phyloP scores from a whole-genome alignment of 2,113 vertebrate genomes.

The Thermophis baileyi region DNA sequence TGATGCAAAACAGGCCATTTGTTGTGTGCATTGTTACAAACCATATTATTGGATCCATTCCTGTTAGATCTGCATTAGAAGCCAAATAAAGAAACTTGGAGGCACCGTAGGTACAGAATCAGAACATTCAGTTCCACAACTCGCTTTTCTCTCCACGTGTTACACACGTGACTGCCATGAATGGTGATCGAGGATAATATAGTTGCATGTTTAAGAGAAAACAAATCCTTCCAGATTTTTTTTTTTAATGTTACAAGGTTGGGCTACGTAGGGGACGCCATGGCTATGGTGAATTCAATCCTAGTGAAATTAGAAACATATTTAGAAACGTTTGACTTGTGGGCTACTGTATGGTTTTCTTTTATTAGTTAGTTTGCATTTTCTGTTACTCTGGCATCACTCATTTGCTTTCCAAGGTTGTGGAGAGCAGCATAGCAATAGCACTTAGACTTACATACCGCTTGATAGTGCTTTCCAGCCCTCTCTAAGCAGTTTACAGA shows the following conservation, averaged over 20 bases:
- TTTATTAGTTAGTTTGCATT: constrained; percentile 9
- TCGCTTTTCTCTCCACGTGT: fast-evolving
- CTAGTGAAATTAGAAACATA: background rate
- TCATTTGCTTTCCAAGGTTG: background rate
- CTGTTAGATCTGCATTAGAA: background rate
- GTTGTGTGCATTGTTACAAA: constrained; percentile 10
- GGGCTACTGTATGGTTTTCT: background rate
- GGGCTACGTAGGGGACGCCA: background rate
- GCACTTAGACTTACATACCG: no score
- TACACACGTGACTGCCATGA: background rate
- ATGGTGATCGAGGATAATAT: background rate
- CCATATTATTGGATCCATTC: background rate
- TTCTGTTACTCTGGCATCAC: background rate
- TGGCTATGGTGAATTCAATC: background rate
- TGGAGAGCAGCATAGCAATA: background rate
- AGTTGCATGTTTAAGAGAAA: background rate
- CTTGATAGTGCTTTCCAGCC: no score
- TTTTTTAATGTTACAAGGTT: background rate
- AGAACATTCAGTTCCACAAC: constrained; percentile 9
- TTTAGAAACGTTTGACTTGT: background rate
- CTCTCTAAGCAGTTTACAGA: no score
- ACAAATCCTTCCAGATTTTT: background rate
- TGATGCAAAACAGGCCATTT: constrained; percentile 9
- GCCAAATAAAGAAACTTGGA: background rate
- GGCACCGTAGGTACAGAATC: background rate